A percentile compares a stretch with the other conserved stretches of the same genome.
These are phyloP conservation scores for Actinia tenebrosa DNA, from an alignment of 64 coral and sea anemone genomes.

Conservation along the genomic window DNA sequence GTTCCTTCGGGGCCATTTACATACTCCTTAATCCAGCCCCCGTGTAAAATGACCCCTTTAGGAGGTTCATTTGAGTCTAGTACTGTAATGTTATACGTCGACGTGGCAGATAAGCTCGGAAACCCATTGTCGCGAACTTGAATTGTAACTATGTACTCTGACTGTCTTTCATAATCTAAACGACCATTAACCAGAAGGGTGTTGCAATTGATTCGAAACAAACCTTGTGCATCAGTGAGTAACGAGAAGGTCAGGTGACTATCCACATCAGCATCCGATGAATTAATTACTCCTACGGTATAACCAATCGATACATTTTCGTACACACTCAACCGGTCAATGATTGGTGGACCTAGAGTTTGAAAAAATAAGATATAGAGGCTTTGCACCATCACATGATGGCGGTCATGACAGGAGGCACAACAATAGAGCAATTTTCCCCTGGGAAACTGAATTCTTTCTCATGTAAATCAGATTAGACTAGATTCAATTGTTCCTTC, in stretches of 20 bases:
- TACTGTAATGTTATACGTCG: slow-evolving; percentile 50
- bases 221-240: slow-evolving; percentile 60
- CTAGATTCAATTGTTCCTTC: too few species aligned
- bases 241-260: slow-evolving; percentile 37
- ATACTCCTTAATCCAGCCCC: slow-evolving; percentile 35
- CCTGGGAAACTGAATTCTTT: too few species aligned
- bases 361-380: not conserved
- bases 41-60: slow-evolving; percentile 35
- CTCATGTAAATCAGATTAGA: too few species aligned
- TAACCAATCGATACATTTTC: slow-evolving; percentile 56
- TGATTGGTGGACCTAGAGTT: slow-evolving; percentile 36
- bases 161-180: slow-evolving; percentile 46
- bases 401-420: too few species aligned
- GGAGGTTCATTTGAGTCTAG: slow-evolving; percentile 58
- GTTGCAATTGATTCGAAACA: slow-evolving; percentile 38
- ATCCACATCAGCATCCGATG: slow-evolving; percentile 54
- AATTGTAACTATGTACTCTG: slow-evolving; percentile 29
- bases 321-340: slow-evolving; percentile 37
- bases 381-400: too few species aligned
- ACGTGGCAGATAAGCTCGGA: slow-evolving; percentile 32
- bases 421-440: too few species aligned
- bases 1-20: slow-evolving; percentile 17
- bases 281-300: slow-evolving; percentile 48
- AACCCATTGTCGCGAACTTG: slow-evolving; percentile 54
- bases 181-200: slow-evolving; percentile 29